Conservation (phyloP, 2,888 invertebrate genomes). For the Sminthurinus aureus region DNA sequence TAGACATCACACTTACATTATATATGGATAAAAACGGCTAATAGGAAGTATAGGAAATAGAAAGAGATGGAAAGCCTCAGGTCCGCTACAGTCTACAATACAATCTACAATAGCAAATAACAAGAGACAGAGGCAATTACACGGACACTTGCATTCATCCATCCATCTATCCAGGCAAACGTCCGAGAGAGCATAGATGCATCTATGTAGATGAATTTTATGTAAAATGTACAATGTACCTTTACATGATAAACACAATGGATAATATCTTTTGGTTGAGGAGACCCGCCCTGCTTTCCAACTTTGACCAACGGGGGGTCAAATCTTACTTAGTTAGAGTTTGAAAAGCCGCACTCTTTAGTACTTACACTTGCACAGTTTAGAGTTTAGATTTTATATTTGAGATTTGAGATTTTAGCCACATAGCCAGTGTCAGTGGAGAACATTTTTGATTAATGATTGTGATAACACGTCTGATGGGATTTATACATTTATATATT, state of each 20-base stretch:
- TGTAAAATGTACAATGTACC: slow-evolving; percentile 14
- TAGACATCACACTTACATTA: background rate
- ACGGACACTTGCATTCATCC: slow-evolving; percentile 3
- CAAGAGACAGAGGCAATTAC: slow-evolving; percentile 17
- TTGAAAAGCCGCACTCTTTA: slow-evolving; percentile 35
- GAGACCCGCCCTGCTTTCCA: slow-evolving; percentile 29
- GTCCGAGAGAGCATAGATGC: no score
- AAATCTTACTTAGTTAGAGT: background rate
- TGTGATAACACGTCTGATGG: slow-evolving; percentile 16
- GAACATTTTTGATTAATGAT: slow-evolving; percentile 28
- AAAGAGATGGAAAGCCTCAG: background rate
- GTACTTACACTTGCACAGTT: background rate
- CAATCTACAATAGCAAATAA: background rate
- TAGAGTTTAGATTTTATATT: no score
- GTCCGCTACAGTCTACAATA: no score
- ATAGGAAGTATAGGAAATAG: background rate
- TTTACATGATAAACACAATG: slow-evolving; percentile 34
- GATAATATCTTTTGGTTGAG: slow-evolving; percentile 26
- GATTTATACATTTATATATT: background rate
- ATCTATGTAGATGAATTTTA: no score
- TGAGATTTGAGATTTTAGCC: slow-evolving; percentile 19
- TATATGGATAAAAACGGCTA: no score
- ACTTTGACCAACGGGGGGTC: slow-evolving; percentile 26
- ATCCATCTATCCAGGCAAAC: no score
- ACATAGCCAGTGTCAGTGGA: slow-evolving; percentile 24